Evolutionary conservation across 1,140 invertebrate genomes (phyloP).

Genomic region (Nasonia longicornis): DNA sequence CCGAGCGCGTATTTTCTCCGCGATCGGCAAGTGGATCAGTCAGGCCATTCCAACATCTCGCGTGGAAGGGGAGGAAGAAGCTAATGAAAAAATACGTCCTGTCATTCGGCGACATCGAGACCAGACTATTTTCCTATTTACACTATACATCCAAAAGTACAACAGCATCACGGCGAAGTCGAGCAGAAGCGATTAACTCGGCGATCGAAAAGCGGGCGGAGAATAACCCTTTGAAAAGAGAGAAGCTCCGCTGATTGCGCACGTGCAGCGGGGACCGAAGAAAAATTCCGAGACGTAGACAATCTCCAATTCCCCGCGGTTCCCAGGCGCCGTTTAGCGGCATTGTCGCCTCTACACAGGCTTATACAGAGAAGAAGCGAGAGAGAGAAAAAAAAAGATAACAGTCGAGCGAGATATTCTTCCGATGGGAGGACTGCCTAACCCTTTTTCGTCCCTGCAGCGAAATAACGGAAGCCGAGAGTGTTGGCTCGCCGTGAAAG

Average conservation of each 20-base stretch:
- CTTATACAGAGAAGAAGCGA: neutral
- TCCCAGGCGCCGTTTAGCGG: slow-evolving; percentile 62
- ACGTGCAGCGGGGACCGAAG: neutral
- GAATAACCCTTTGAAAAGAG: slow-evolving; percentile 21
- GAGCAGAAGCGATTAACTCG: neutral
- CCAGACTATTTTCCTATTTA: neutral
- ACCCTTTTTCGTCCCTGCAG: slow-evolving; percentile 30
- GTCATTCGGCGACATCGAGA: slow-evolving; percentile 48
- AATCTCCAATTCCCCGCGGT: slow-evolving; percentile 16
- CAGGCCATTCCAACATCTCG: slow-evolving; percentile 39
- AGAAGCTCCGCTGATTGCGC: slow-evolving; percentile 21
- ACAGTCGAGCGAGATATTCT: slow-evolving; percentile 23
- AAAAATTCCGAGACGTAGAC: neutral
- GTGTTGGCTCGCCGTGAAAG: slow-evolving; percentile 50
- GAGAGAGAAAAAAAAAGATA: neutral
- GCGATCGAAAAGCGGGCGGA: neutral
- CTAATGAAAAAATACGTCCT: slow-evolving; percentile 57
- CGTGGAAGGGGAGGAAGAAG: slow-evolving; percentile 17
- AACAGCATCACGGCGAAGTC: neutral
- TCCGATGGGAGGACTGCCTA: neutral
- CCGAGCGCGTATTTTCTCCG: slow-evolving; percentile 24
- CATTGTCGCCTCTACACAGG: slow-evolving; percentile 52
- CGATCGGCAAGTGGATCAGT: slow-evolving; percentile 57
- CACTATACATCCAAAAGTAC: neutral
- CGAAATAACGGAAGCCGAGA: slow-evolving; percentile 54